Evolutionary conservation across 2,888 invertebrate species (phyloP).

Genomic region (Drosophila rubida): DNA sequence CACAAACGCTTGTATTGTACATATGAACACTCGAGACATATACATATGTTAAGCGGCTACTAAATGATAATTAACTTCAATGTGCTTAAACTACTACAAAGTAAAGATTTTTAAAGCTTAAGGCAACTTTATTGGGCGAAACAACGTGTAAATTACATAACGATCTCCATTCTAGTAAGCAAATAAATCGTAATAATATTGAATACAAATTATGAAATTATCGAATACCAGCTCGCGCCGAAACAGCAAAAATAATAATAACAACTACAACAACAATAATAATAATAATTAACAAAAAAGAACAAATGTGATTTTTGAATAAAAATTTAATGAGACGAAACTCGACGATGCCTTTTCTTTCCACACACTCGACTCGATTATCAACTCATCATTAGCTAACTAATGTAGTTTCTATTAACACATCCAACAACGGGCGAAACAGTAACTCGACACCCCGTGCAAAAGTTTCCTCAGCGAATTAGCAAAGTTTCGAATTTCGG

Average conservation of each 20-base stretch:
- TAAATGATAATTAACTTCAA: constrained; percentile 38
- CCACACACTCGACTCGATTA: neutral
- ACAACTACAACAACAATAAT: too few species aligned
- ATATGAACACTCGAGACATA: constrained; percentile 34
- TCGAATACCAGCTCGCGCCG: constrained; percentile 58
- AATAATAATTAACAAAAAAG: constrained; percentile 37
- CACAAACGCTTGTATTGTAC: constrained; percentile 45
- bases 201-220: constrained; percentile 42
- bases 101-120: constrained; percentile 75
- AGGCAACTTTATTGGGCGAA: constrained; percentile 48
- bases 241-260: constrained; percentile 43
- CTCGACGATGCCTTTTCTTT: neutral
- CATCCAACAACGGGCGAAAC: constrained; percentile 1
- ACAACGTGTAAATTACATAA: constrained; percentile 70
- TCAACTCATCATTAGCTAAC: constrained; percentile 34
- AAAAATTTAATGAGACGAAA: constrained; percentile 73
- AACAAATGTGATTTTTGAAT: constrained; percentile 81
- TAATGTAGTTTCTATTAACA: constrained; percentile 64
- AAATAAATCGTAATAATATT: constrained; percentile 42
- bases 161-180: constrained; percentile 51
- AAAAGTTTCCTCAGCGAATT: constrained; percentile 67
- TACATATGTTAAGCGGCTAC: constrained; percentile 56
- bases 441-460: constrained; percentile 44
- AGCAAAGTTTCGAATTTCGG: constrained; percentile 56
- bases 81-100: constrained; percentile 68